Evolutionary conservation across 2,797 vertebrate genomes (phyloP), one percentile per base, ranked within the genome.

Genomic region (Balearica regulorum): DNA sequence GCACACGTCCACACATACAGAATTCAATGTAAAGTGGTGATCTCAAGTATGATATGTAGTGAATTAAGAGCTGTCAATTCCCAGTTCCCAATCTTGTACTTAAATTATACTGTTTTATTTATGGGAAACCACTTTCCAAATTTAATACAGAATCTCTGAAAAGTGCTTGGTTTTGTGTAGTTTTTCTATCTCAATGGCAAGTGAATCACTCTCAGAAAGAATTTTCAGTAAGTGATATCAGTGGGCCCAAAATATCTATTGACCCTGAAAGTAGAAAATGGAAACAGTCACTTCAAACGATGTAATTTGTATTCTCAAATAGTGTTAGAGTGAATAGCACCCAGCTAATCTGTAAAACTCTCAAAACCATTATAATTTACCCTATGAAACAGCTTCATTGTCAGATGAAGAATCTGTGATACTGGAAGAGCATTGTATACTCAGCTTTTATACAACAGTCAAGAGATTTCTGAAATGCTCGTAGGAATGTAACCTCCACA

Each of bases 161-260:
- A 71, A 72, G 62, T 15, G 13, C 26, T 94, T 62, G 46, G 11
- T 87, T 95, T 90, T 86, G 70, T 60, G 39, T 39, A 77, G 83
- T 44, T 87, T 94, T 84, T 61, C 76, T 80, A 54, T 94, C 39
- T 86, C 80, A 86, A 54, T n/a, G 43, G 87, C 69, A 94, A 92
- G 80, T 35, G 72, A 93, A 65, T 10, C 55, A 84, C 85, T 77
- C 83, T 93, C 87, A 77, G 75, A 87, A 96, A 83, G 75, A 73
- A 87, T 91, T 95, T 96, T 92, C 93, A 66, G 72, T 92, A 94
- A 97, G 93, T 95, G 87, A 72, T 85, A 87, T 96, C 91, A 96
- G 96, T 93, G 87, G 84, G 75, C 91, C 87, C 89, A 76, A 94
- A 91, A 96, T 94, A 91, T 62, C 58, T 89, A 94, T 81, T 95